phyloP scores from a whole-genome alignment of 2,113 vertebrate species.

The Xenotilapia flavipinnis region DNA sequence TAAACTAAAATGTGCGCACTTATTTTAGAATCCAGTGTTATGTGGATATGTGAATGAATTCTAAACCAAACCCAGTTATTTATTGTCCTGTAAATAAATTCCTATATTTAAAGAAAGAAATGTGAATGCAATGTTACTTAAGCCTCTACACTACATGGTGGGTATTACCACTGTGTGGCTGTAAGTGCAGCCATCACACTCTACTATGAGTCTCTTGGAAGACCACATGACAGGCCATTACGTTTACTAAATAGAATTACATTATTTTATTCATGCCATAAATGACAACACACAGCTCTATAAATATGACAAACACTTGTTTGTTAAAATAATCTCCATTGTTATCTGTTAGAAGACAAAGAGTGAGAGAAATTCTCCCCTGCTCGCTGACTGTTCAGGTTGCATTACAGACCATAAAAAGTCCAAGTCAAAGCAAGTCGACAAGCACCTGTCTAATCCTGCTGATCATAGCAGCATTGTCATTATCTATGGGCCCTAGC shows the following conservation, averaged over 20 bases:
- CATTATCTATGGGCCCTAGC: constrained; percentile 59
- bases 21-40: no score
- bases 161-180: no score
- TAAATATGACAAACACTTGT: not conserved
- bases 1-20: no score
- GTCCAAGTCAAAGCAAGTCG: constrained; percentile 24
- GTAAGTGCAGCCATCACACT: not conserved
- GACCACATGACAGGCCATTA: not conserved
- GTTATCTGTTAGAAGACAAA: constrained; percentile 9
- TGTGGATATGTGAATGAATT: no score
- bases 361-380: not conserved
- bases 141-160: no score
- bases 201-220: not conserved
- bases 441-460: constrained; percentile 68
- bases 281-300: not conserved
- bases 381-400: constrained; percentile 18
- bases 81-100: no score
- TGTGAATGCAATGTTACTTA: no score
- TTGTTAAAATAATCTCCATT: not conserved
- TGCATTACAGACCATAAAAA: constrained; percentile 39
- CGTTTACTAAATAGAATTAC: not conserved
- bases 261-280: not conserved
- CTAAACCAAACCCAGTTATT: no score
- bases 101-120: no score
- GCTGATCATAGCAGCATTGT: constrained; percentile 67